Evolutionary conservation across 2,113 vertebrate genomes (phyloP).

Genomic region (Diglossa brunneiventris): DNA sequence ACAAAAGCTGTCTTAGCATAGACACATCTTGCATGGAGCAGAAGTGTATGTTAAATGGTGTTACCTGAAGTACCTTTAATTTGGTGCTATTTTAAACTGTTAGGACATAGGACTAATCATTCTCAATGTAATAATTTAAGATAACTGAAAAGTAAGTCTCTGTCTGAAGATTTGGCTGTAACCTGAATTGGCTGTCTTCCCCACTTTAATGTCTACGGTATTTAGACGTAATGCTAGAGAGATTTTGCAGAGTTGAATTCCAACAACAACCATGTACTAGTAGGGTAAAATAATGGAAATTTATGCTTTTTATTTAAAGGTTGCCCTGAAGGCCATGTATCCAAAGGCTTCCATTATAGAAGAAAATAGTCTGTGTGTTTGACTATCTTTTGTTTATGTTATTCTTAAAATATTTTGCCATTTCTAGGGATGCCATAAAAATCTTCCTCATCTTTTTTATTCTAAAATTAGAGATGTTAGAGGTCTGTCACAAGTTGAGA

Average conservation of each 20-base stretch:
- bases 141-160: background rate
- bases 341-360: background rate
- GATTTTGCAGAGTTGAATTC: background rate
- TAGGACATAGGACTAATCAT: background rate
- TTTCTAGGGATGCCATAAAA: background rate
- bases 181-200: background rate
- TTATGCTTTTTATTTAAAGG: background rate
- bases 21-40: background rate
- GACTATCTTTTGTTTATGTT: background rate
- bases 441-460: background rate
- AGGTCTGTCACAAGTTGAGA: background rate
- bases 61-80: background rate
- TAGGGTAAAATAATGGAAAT: background rate
- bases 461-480: background rate
- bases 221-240: background rate
- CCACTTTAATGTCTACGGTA: background rate
- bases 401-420: background rate
- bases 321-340: background rate
- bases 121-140: background rate
- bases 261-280: background rate
- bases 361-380: background rate
- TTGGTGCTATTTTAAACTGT: background rate
- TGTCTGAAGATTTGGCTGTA: background rate
- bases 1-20: background rate
- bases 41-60: background rate